These are phyloP conservation scores for Aythya baeri DNA, from an alignment of 2,113 vertebrate species.

Conservation along the genomic window DNA sequence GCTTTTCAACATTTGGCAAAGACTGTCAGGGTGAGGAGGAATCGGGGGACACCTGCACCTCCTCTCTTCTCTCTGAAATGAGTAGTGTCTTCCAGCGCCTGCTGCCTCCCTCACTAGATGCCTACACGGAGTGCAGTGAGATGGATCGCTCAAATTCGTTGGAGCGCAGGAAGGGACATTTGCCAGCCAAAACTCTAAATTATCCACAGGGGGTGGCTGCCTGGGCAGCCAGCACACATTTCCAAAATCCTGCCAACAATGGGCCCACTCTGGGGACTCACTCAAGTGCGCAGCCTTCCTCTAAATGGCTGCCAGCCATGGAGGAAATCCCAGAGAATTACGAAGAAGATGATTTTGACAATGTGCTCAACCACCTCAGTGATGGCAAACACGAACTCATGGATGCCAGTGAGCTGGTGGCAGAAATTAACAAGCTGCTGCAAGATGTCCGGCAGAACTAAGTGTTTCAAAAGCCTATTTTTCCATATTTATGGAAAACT, in stretches of 20 bases:
- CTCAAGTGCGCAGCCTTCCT: slow-evolving; percentile 83
- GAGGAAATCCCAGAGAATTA: slow-evolving; percentile 99
- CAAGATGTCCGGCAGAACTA: slow-evolving; percentile 96
- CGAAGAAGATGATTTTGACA: slow-evolving; percentile 97
- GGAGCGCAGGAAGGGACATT: slow-evolving; percentile 88
- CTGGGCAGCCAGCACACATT: slow-evolving; percentile 96
- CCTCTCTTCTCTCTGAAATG: slow-evolving; percentile 94
- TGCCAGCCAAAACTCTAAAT: slow-evolving; percentile 84
- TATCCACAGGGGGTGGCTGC: slow-evolving; percentile 93
- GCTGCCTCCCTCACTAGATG: slow-evolving; percentile 88
- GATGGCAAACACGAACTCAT: slow-evolving; percentile 96
- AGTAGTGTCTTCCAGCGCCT: slow-evolving; percentile 96
- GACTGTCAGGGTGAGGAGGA: slow-evolving; percentile 77
- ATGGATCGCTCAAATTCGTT: slow-evolving; percentile 81
- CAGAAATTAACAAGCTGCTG: slow-evolving; percentile 97
- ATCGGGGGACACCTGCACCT: slow-evolving; percentile 77
- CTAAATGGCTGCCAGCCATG: slow-evolving; percentile 98
- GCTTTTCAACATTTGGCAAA: slow-evolving; percentile 96
- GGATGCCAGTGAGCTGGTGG: slow-evolving; percentile 97
- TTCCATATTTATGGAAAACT: slow-evolving; percentile 77
- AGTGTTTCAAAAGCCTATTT: slow-evolving; percentile 37
- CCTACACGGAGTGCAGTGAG: slow-evolving; percentile 84
- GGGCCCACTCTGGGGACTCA: slow-evolving; percentile 83
- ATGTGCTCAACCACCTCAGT: slow-evolving; percentile 90
- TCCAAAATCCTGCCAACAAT: slow-evolving; percentile 88